A percentile compares a stretch with the other conserved stretches of the same genome.
Evolutionary conservation across 1,140 invertebrate genomes (phyloP).

Genomic region (Laupala kohalensis): DNA sequence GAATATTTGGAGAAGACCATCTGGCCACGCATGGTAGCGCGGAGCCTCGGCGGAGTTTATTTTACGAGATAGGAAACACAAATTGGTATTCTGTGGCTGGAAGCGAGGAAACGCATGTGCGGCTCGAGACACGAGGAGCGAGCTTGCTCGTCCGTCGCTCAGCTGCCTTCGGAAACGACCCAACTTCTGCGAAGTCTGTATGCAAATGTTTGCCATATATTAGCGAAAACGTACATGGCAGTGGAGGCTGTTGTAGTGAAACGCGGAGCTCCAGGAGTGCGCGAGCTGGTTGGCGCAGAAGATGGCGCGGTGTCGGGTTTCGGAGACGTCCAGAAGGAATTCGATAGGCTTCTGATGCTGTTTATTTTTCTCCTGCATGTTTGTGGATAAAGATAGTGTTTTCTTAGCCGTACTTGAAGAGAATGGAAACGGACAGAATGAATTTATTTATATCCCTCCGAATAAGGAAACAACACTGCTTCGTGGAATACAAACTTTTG

Average conservation of each 20-base stretch:
- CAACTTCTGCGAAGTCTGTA: background rate
- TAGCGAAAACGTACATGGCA: background rate
- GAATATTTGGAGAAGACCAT: background rate
- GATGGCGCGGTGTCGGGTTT: background rate
- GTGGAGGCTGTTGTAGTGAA: background rate
- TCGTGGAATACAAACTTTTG: too few species aligned
- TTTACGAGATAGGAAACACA: background rate
- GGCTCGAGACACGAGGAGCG: background rate
- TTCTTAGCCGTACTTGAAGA: too few species aligned
- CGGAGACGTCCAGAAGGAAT: background rate
- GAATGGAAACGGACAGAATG: too few species aligned
- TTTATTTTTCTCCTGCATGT: background rate
- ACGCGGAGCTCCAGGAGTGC: too few species aligned
- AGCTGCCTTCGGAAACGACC: too few species aligned
- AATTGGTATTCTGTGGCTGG: background rate
- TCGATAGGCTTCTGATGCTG: background rate
- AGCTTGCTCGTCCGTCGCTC: too few species aligned
- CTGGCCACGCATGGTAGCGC: background rate
- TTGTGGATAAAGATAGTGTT: too few species aligned
- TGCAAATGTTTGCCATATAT: background rate
- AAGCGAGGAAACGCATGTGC: background rate
- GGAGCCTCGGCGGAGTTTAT: background rate
- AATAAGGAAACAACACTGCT: too few species aligned
- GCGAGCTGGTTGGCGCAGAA: too few species aligned
- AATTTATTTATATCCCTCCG: too few species aligned